A percentile compares a stretch with the other conserved stretches of the same genome.
These are phyloP conservation scores for Carposina sasakii DNA, from an alignment of 1,140 invertebrate species.

Conservation along the genomic window DNA sequence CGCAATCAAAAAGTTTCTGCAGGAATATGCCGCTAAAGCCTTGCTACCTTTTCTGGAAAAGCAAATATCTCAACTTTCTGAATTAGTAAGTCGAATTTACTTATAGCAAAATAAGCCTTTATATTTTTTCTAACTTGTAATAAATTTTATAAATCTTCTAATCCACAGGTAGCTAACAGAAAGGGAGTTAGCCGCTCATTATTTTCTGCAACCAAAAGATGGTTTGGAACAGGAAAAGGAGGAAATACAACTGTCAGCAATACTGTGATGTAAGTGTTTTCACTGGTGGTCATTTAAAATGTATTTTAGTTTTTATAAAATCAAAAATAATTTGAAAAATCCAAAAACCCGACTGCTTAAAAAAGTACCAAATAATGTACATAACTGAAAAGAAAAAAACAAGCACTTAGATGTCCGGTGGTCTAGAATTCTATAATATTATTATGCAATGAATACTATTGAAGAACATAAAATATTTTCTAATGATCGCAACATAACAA, in stretches of 20 bases:
- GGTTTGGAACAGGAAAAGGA: conserved; percentile 93
- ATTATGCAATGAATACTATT: too few relatives aligned
- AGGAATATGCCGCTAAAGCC: conserved; percentile 90
- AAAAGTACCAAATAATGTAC: too few relatives aligned
- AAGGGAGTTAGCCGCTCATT: conserved; percentile 94
- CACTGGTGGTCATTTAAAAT: too few relatives aligned
- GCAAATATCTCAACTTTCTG: conserved; percentile 86
- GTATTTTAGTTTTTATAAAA: too few relatives aligned
- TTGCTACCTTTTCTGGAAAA: conserved; percentile 93
- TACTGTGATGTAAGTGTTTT: conserved; percentile 85
- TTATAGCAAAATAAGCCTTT: too few relatives aligned
- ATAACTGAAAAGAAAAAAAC: too few relatives aligned
- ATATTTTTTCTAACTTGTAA: conserved; percentile 4
- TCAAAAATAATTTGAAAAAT: too few relatives aligned
- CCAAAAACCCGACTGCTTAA: too few relatives aligned
- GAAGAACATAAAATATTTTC: too few relatives aligned
- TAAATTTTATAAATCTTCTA: conserved; percentile 8
- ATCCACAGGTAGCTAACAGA: conserved; percentile 81
- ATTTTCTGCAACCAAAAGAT: conserved; percentile 94
- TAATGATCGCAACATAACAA: too few relatives aligned
- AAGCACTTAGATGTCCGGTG: too few relatives aligned
- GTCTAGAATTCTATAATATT: too few relatives aligned
- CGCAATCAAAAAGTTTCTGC: conserved; percentile 86
- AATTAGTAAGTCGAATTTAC: conserved; percentile 85
- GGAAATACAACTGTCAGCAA: conserved; percentile 81